Evolutionary conservation across 2,888 invertebrate genomes (phyloP), one percentile per base, ranked within the genome.

Genomic region (Volucella inflata): DNA sequence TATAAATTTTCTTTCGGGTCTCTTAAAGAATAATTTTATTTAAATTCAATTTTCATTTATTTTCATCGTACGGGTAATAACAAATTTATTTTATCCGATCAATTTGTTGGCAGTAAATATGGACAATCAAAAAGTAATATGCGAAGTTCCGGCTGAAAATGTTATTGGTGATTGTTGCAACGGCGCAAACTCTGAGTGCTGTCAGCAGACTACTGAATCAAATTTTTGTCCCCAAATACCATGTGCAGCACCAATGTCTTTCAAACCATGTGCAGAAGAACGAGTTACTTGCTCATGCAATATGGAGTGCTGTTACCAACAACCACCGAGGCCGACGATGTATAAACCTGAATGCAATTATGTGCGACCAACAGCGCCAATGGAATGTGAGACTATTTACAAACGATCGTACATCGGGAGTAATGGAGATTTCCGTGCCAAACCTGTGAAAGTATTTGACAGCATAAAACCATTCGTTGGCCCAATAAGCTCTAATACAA

Each of bases 321-420:
- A 92, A 87, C 92, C 92, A 1, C 67, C 90, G 2, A 89, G 91
- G 8, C 88, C 89, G 0, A 62, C 88, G 16, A 91, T 91, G 57
- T 91, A 90, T 57, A 87, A 88, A 10, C 92, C 92, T 0, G 77
- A 88, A 17, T 85, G 88, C 2, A 87, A 88, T 57, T 95, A 94
- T 89, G 90, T 93, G 89, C 93, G 93, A 60, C 95, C 95, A 0
- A 92, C 93, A 0, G 93, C 94, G 0, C 94, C 93, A 0, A 93
- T 95, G 88, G 94, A 95, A 79, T 91, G 90, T 0, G 93, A 94
- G 87, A 95, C 95, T 4, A 94, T 95, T 0, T 95, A 95, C 90
- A 94, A 94, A 78, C 93, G 95, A 87, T 95, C 95, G 0, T 95
- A 94, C 88, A 90, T 94, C 17, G 94, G 94, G 2, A 92, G 92